phyloP scores from a whole-genome alignment of 2,113 vertebrate genomes.

The Acanthisitta chloris region DNA sequence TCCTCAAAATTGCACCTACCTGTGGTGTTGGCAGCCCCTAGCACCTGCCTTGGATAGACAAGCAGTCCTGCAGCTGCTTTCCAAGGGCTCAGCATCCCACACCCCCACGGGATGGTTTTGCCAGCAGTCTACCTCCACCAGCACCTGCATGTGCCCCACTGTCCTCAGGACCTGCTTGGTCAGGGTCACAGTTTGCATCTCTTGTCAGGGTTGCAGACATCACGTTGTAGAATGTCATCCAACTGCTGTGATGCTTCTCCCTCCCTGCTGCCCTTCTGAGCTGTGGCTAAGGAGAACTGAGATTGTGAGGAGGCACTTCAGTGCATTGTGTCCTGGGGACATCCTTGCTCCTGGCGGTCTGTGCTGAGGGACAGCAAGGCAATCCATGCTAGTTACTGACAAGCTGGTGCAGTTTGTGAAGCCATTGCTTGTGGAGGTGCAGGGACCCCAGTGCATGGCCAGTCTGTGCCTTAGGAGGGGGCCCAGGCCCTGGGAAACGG shows the following conservation, averaged over 20 bases:
- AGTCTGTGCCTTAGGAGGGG: background rate
- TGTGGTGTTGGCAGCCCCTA: background rate
- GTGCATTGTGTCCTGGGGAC: background rate
- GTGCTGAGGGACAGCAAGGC: background rate
- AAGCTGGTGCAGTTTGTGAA: background rate
- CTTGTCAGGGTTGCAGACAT: background rate
- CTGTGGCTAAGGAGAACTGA: background rate
- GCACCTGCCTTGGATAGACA: background rate
- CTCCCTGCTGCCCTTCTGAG: background rate
- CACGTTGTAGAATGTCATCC: rapidly evolving
- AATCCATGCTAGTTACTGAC: background rate
- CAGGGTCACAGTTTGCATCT: rapidly evolving
- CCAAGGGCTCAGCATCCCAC: rapidly evolving
- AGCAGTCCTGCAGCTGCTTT: background rate
- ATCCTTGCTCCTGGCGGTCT: background rate
- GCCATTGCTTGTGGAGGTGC: rapidly evolving
- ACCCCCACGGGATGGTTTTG: rapidly evolving
- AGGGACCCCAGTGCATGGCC: background rate
- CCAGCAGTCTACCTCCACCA: background rate
- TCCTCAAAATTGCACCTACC: background rate
- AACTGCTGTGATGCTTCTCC: rapidly evolving
- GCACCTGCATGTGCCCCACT: rapidly evolving
- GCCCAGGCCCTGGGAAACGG: rapidly evolving
- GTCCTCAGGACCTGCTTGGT: background rate
- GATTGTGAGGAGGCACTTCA: background rate